Conservation (phyloP, 1,140 invertebrate genomes). For the Drosophila hydei region DNA sequence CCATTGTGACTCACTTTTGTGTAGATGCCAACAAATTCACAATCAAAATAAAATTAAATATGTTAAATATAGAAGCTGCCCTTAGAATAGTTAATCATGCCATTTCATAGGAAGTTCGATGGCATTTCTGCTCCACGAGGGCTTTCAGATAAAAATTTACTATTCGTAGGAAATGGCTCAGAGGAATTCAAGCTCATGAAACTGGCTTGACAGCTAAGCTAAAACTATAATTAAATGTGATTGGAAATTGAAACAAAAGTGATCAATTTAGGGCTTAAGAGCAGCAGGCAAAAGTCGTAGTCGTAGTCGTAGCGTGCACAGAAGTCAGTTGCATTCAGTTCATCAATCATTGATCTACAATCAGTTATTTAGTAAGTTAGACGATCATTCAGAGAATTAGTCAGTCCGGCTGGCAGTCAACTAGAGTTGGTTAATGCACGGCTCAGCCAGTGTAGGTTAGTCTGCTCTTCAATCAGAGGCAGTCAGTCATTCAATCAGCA, state of each 20-base stretch:
- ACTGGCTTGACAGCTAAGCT: too few relatives aligned
- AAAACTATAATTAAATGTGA: neutral
- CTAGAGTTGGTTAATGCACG: too few relatives aligned
- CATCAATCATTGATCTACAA: neutral
- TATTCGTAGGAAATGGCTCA: slow-evolving; percentile 15
- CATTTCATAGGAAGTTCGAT: slow-evolving; percentile 16
- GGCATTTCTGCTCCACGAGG: slow-evolving; percentile 5
- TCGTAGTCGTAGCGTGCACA: neutral
- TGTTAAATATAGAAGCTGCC: neutral
- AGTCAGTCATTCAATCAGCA: neutral
- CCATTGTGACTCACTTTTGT: slow-evolving; percentile 33
- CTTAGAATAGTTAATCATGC: slow-evolving; percentile 36
- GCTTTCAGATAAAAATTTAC: too few relatives aligned
- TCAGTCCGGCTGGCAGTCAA: neutral
- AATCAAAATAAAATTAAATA: neutral
- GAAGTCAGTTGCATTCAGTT: neutral
- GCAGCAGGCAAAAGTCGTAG: neutral
- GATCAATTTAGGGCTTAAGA: slow-evolving; percentile 1
- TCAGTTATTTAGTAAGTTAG: neutral
- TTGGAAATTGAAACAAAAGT: neutral
- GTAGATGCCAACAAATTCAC: neutral
- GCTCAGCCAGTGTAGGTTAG: neutral
- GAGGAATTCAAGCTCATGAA: neutral
- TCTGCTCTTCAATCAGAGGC: neutral
- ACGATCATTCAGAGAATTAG: neutral